Evolutionary conservation across 2,888 invertebrate species (phyloP).

Genomic region (Antheraea assamensis): DNA sequence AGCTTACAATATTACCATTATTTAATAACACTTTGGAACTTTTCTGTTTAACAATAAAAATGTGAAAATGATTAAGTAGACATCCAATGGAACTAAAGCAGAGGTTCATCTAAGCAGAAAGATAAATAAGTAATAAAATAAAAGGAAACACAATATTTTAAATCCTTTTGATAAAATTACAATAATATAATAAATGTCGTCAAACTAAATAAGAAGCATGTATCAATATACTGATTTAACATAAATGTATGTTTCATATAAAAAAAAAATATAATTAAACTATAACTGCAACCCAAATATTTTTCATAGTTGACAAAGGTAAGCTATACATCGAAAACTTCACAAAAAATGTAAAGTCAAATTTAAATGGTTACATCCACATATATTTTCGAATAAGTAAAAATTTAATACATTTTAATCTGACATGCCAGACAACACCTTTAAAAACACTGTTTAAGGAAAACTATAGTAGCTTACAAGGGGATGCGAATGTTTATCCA

Average conservation of each 20-base stretch:
- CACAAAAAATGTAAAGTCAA: not conserved
- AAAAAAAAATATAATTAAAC: too few species aligned
- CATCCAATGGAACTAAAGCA: too few species aligned
- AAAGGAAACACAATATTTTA: not conserved
- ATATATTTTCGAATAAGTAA: not conserved
- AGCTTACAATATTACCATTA: too few species aligned
- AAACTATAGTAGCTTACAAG: not conserved
- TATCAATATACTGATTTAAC: too few species aligned
- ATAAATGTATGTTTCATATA: too few species aligned
- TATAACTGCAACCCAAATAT: not conserved
- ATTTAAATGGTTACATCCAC: not conserved
- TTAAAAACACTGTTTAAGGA: not conserved
- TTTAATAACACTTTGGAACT: too few species aligned
- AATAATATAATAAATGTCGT: too few species aligned
- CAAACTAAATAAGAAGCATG: too few species aligned
- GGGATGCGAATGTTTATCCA: not conserved
- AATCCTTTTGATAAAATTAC: not conserved
- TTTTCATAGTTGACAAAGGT: not conserved
- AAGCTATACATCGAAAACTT: not conserved
- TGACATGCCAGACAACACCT: not conserved
- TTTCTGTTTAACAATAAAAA: too few species aligned
- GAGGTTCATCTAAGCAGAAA: too few species aligned
- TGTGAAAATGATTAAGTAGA: too few species aligned
- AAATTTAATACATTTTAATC: not conserved
- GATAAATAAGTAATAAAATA: too few species aligned